Evolutionary conservation across 2,113 vertebrate genomes (phyloP).

Genomic region (Lampris megalopsis): DNA sequence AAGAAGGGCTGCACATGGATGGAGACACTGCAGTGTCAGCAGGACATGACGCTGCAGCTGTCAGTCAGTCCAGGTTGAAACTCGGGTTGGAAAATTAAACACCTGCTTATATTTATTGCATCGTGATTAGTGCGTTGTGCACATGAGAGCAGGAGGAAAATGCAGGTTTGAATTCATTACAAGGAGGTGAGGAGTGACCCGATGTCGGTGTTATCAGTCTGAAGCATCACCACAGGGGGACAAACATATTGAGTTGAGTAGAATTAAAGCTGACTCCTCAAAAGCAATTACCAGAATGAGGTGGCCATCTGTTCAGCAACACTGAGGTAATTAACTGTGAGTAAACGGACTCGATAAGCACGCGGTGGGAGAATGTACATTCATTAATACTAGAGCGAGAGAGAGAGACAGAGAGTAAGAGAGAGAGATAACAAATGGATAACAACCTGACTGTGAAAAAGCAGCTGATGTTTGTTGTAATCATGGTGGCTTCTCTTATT

Average conservation of each 20-base stretch:
- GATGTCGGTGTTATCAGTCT: constrained; percentile 25
- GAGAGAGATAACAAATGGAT: neutral
- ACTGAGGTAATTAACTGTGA: constrained; percentile 61
- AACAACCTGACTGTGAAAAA: constrained; percentile 15
- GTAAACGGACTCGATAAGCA: constrained; percentile 53
- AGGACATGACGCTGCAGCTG: constrained; percentile 5
- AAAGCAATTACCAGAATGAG: constrained; percentile 46
- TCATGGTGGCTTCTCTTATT: constrained; percentile 9
- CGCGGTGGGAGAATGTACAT: constrained; percentile 41
- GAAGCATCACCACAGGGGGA: constrained; percentile 25
- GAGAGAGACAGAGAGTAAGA: neutral
- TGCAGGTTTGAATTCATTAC: constrained; percentile 24
- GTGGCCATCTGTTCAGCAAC: constrained; percentile 63
- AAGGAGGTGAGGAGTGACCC: constrained; percentile 23
- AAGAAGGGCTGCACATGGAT: too few species aligned
- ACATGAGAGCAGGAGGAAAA: neutral
- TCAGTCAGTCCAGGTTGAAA: neutral
- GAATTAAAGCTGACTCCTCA: constrained; percentile 45
- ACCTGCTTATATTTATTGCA: neutral
- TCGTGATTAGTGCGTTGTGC: constrained; percentile 23
- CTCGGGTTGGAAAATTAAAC: neutral
- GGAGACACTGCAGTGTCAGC: too few species aligned
- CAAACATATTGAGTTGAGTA: constrained; percentile 48
- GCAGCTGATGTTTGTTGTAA: neutral
- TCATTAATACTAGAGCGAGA: constrained; percentile 25